Conservation (phyloP, 2,797 vertebrate genomes). For the Karalla daura region DNA sequence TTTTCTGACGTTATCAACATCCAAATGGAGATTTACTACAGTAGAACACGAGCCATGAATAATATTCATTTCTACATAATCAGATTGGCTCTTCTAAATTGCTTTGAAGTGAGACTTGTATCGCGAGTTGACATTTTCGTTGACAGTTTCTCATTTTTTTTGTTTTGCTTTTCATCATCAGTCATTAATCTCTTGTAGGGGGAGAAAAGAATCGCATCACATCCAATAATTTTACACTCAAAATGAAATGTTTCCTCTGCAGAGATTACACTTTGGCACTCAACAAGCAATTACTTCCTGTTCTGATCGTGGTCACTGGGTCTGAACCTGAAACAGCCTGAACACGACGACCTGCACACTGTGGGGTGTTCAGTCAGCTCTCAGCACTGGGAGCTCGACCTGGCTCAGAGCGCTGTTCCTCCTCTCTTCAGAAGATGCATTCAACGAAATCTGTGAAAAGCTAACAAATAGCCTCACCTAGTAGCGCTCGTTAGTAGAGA, state of each 20-base stretch:
- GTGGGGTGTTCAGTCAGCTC: too few species aligned
- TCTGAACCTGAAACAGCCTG: too few species aligned
- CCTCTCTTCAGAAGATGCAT: too few species aligned
- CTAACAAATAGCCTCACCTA: too few species aligned
- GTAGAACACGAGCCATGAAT: neutral
- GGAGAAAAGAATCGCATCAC: neutral
- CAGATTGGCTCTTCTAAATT: neutral
- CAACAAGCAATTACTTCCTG: neutral
- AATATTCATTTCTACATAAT: neutral
- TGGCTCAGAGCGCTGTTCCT: too few species aligned
- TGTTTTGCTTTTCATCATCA: neutral
- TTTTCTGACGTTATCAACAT: slow-evolving; percentile 11
- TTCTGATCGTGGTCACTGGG: too few species aligned
- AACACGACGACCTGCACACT: too few species aligned
- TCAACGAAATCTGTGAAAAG: too few species aligned
- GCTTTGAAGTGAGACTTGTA: neutral
- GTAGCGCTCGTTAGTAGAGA: too few species aligned
- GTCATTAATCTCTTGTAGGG: neutral
- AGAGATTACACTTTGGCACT: neutral
- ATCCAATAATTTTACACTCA: neutral
- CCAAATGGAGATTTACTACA: neutral
- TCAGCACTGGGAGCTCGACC: too few species aligned
- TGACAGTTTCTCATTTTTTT: neutral
- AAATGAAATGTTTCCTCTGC: slow-evolving; percentile 1
- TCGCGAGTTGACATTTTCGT: neutral